Evolutionary conservation across 2,113 vertebrate species (phyloP).

Genomic region (Sapayoa aenigma): DNA sequence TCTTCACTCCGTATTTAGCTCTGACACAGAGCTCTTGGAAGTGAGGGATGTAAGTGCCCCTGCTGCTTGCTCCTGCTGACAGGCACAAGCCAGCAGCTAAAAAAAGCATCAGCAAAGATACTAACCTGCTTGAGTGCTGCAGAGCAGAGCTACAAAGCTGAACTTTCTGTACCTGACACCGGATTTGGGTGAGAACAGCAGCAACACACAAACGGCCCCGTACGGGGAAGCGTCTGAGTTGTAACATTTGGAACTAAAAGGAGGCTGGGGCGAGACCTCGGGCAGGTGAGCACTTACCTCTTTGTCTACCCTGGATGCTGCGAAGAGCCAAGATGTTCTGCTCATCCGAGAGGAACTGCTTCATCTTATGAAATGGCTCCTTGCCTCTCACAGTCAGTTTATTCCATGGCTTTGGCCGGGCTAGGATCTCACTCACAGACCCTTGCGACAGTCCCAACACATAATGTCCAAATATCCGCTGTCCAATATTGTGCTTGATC

Average conservation of each 20-base stretch:
- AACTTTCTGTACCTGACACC: background rate
- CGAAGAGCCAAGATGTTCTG: constrained; percentile 96
- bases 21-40: background rate
- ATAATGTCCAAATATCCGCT: constrained; percentile 96
- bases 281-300: constrained; percentile 80
- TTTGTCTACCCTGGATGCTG: constrained; percentile 95
- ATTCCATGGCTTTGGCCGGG: constrained; percentile 96
- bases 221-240: background rate
- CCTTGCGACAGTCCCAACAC: constrained; percentile 96
- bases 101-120: background rate
- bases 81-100: background rate
- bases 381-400: constrained; percentile 95
- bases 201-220: accelerated
- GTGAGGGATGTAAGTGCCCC: background rate
- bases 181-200: background rate
- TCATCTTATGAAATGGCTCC: constrained; percentile 99
- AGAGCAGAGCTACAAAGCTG: background rate
- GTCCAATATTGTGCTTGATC: constrained; percentile 98
- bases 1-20: background rate
- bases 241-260: background rate
- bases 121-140: background rate
- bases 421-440: constrained; percentile 95
- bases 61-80: background rate
- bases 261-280: background rate
- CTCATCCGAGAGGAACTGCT: constrained; percentile 96